A percentile compares a stretch with the other conserved stretches of the same genome.
Evolutionary conservation across 2,113 vertebrate species (phyloP).

Genomic region (Gymnocephalus cernua): DNA sequence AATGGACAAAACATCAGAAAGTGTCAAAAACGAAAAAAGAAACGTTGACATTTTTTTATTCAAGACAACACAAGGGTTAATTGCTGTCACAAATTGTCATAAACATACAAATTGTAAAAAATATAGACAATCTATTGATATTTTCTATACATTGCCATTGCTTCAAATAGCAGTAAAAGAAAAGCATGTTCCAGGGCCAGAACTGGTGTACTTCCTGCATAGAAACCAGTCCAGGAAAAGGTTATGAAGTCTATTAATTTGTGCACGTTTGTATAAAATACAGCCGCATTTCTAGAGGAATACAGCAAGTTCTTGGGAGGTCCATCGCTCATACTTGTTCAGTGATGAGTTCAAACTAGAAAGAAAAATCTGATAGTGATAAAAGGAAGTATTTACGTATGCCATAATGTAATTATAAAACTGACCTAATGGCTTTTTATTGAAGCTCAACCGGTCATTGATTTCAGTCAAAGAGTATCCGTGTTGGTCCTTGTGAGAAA

Average conservation of each 20-base stretch:
- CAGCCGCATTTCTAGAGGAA: background rate
- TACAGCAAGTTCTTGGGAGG: background rate
- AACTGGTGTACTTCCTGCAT: background rate
- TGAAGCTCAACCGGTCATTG: background rate
- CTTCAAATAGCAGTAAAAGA: background rate
- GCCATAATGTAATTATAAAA: background rate
- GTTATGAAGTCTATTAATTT: background rate
- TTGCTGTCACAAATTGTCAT: background rate
- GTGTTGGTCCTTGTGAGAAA: background rate
- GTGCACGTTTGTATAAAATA: constrained; percentile 4
- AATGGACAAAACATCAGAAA: too few relatives aligned
- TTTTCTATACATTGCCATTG: background rate
- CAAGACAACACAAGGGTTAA: too few relatives aligned
- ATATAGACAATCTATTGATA: background rate
- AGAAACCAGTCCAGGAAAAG: background rate
- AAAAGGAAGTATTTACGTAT: background rate
- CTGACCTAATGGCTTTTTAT: background rate
- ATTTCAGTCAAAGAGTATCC: background rate
- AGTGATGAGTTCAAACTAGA: background rate
- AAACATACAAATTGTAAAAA: constrained; percentile 22
- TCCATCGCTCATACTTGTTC: background rate
- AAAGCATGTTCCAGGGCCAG: background rate
- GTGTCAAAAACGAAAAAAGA: too few relatives aligned
- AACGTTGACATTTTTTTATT: too few relatives aligned
- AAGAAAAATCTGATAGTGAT: background rate